Evolutionary conservation across 2,888 invertebrate genomes (phyloP).

Genomic region (Euplagia quadripunctaria): DNA sequence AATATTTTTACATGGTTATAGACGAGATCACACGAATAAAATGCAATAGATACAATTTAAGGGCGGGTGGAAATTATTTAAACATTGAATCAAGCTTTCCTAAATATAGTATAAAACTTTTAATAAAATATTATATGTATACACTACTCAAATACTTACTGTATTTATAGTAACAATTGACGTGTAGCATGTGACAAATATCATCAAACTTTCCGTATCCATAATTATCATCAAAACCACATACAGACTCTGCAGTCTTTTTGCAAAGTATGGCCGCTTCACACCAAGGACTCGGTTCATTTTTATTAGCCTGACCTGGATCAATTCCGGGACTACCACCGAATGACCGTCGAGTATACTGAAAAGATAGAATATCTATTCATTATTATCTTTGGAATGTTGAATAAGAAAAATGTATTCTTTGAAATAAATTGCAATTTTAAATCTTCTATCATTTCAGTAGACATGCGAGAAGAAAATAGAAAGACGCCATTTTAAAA

Average conservation of each 20-base stretch:
- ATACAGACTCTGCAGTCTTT: conserved; percentile 56
- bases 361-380: conserved; percentile 53
- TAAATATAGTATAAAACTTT: background rate
- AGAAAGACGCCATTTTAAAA: conserved; percentile 28
- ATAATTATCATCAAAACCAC: conserved; percentile 72
- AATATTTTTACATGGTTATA: background rate
- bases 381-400: background rate
- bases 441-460: conserved; percentile 49
- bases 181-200: conserved; percentile 73
- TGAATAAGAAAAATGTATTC: background rate
- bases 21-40: no score
- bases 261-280: conserved; percentile 63
- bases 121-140: background rate
- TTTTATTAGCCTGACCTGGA: conserved; percentile 31
- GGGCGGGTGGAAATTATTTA: background rate
- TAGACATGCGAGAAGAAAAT: conserved; percentile 5
- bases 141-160: conserved; percentile 59
- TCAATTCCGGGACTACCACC: conserved; percentile 37
- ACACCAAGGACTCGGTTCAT: conserved; percentile 68
- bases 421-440: background rate
- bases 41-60: no score
- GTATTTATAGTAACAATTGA: conserved; percentile 77
- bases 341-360: conserved; percentile 59
- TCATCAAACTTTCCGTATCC: conserved; percentile 74
- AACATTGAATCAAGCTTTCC: background rate